phyloP scores from a whole-genome alignment of 2,113 vertebrate species.

The Hypocryptadius cinnamomeus region DNA sequence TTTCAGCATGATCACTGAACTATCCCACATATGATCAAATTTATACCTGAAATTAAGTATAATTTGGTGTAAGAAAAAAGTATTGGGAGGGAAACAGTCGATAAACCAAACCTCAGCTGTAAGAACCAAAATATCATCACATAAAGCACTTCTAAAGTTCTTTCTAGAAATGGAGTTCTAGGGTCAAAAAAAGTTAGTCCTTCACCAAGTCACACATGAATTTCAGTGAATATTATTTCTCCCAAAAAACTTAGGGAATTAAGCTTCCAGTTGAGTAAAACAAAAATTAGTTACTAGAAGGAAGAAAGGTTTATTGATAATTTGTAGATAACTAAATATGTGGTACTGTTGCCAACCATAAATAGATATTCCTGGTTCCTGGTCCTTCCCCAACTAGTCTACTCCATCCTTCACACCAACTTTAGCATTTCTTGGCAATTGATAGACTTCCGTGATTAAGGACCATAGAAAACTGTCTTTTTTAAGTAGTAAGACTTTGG shows the following conservation, averaged over 20 bases:
- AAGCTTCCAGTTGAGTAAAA: not conserved
- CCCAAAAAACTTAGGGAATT: not conserved
- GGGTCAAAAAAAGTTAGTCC: not conserved
- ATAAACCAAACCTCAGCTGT: not conserved
- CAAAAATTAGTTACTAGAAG: not conserved
- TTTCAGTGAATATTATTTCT: not conserved
- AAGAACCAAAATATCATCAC: not conserved
- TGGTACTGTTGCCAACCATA: not conserved
- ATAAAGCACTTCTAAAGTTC: not conserved
- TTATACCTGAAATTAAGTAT: not conserved
- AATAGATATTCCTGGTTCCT: not conserved
- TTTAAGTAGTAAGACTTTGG: not conserved
- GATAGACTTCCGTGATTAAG: not conserved
- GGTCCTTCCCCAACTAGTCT: not conserved
- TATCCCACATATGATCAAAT: too few species aligned
- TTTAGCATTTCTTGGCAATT: not conserved
- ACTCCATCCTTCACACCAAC: not conserved
- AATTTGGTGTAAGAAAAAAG: not conserved
- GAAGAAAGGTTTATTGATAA: not conserved
- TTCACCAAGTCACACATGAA: not conserved
- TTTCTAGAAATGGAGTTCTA: not conserved
- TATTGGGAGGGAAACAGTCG: too few species aligned
- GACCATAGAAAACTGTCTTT: accelerated
- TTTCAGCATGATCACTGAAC: not conserved
- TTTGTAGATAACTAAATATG: not conserved